Conservation (phyloP, 2,888 invertebrate species). For the Caradrina kadenii region DNA sequence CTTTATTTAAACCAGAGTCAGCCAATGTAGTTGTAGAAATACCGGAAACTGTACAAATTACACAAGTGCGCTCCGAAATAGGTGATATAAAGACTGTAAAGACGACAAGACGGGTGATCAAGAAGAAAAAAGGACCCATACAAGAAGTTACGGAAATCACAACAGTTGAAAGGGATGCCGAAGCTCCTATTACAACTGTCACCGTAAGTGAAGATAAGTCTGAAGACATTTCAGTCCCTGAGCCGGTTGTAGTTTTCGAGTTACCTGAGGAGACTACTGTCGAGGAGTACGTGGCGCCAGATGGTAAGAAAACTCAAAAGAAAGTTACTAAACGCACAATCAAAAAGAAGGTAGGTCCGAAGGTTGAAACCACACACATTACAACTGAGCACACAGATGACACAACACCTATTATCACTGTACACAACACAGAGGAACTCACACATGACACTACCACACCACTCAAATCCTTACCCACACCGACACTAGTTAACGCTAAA, state of each 20-base stretch:
- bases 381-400: constrained; percentile 21
- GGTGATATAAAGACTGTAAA: constrained; percentile 23
- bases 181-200: constrained; percentile 21
- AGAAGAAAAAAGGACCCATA: constrained; percentile 28
- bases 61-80: constrained; percentile 13
- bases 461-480: constrained; percentile 42
- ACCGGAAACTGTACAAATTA: constrained; percentile 21
- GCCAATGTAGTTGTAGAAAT: background rate
- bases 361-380: constrained; percentile 63
- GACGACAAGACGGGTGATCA: constrained; percentile 26
- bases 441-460: constrained; percentile 48
- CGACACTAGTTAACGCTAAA: constrained; percentile 30
- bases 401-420: constrained; percentile 64
- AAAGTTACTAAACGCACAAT: constrained; percentile 66
- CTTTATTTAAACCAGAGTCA: constrained; percentile 36
- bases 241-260: constrained; percentile 28
- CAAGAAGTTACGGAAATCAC: constrained; percentile 36
- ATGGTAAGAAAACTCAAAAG: constrained; percentile 52
- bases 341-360: constrained; percentile 72
- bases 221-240: no score
- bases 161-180: constrained; percentile 30
- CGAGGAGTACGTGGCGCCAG: constrained; percentile 61
- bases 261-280: constrained; percentile 75
- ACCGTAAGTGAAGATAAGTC: constrained; percentile 8
- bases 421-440: constrained; percentile 73